A percentile compares a stretch with the other conserved stretches of the same genome.
Conservation (phyloP, 1,140 invertebrate species). For the Apolygus lucorum region DNA sequence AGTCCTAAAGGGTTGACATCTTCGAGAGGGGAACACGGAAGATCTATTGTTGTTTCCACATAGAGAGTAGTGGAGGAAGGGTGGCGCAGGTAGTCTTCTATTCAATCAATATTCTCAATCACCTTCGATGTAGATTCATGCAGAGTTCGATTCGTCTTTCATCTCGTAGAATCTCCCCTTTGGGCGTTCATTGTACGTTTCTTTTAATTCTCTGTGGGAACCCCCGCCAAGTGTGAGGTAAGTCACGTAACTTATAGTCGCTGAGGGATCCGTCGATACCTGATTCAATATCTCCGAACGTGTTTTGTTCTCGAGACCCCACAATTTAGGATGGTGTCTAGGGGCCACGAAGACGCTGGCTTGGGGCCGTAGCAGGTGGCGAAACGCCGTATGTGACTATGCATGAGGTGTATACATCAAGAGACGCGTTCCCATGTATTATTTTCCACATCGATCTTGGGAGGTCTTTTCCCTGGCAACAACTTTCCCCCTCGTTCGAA, state of each 20-base stretch:
- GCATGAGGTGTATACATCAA: neutral
- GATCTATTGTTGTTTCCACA: too few relatives aligned
- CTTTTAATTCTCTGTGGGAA: neutral
- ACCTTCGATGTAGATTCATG: slow-evolving; percentile 19
- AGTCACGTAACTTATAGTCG: neutral
- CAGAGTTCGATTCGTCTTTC: slow-evolving; percentile 3
- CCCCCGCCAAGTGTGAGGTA: neutral
- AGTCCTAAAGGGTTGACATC: neutral
- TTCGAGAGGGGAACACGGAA: too few relatives aligned
- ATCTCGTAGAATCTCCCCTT: too few relatives aligned
- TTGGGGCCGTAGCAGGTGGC: neutral
- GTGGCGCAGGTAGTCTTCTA: neutral
- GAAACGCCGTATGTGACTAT: neutral
- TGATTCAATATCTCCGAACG: neutral
- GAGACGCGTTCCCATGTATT: neutral
- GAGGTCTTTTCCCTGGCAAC: neutral
- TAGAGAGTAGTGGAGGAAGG: too few relatives aligned
- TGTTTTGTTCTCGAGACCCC: neutral
- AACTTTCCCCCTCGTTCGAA: neutral
- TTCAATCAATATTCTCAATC: slow-evolving; percentile 20
- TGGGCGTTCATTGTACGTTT: neutral
- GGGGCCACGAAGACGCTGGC: too few relatives aligned
- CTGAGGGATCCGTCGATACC: neutral
- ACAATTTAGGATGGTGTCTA: too few relatives aligned
- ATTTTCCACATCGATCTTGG: neutral